phyloP scores from a whole-genome alignment of 2,888 invertebrate species.

The Oligia strigilis region DNA sequence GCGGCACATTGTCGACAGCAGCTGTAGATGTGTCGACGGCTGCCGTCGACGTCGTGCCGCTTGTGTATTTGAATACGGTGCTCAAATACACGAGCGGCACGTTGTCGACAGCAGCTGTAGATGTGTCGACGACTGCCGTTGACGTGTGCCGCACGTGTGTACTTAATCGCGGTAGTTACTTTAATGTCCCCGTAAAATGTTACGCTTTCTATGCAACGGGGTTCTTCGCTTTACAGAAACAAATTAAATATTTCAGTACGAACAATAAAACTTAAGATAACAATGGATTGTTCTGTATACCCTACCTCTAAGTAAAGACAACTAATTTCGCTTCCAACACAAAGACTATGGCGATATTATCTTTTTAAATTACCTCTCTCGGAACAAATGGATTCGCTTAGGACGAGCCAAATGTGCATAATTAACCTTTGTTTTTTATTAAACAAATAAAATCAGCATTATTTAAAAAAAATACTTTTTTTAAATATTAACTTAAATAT shows the following conservation, averaged over 20 bases:
- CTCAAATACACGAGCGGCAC: too few species aligned
- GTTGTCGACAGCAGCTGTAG: too few species aligned
- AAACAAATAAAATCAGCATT: background rate
- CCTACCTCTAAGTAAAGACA: conserved; percentile 57
- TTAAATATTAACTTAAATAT: background rate
- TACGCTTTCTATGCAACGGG: background rate
- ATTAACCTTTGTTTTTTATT: background rate
- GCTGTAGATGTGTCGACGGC: too few species aligned
- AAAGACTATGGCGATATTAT: conserved; percentile 62
- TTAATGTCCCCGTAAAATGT: background rate
- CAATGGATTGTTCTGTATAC: conserved; percentile 67
- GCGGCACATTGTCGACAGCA: too few species aligned
- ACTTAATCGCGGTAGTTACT: background rate
- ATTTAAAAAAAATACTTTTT: background rate
- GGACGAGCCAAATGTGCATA: conserved; percentile 31
- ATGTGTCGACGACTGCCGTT: too few species aligned
- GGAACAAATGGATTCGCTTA: conserved; percentile 64
- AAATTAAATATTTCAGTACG: conserved; percentile 64
- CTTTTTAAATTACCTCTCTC: conserved; percentile 67
- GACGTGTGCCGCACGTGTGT: too few species aligned
- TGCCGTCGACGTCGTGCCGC: too few species aligned
- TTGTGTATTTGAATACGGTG: too few species aligned
- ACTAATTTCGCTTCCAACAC: conserved; percentile 63
- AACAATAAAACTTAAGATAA: conserved; percentile 67
- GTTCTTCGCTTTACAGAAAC: background rate